Percentiles rank a stretch among this genome's conserved stretches.
Evolutionary conservation across 2,113 vertebrate species (phyloP).

Genomic region (Isichthys henryi): DNA sequence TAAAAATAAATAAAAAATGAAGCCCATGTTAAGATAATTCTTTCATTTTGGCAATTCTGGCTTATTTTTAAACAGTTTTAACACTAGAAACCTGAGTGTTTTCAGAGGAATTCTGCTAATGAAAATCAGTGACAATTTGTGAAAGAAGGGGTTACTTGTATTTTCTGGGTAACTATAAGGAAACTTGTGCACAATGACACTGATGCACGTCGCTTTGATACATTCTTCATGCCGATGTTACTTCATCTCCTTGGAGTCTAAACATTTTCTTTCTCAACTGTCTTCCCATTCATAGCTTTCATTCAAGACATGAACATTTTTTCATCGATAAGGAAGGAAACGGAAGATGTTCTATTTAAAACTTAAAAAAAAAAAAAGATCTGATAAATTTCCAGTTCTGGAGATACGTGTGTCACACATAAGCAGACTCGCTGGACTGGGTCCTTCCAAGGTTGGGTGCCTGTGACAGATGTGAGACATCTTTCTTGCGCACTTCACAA

Average conservation of each 20-base stretch:
- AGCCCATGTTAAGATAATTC: not conserved
- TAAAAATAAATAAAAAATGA: not conserved
- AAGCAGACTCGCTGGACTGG: slow-evolving; percentile 79
- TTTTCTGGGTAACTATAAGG: slow-evolving; percentile 47
- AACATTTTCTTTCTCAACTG: not conserved
- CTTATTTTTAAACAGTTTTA: not conserved
- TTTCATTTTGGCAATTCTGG: slow-evolving; percentile 7
- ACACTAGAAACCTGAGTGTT: slow-evolving; percentile 3
- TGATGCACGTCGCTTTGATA: not conserved
- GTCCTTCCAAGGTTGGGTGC: slow-evolving; percentile 70
- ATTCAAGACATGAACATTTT: not conserved
- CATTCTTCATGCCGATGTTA: not conserved
- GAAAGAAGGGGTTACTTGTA: slow-evolving; percentile 40
- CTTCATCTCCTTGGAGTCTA: not conserved
- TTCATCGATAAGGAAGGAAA: not conserved
- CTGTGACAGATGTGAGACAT: slow-evolving; percentile 63
- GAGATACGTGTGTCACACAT: slow-evolving; percentile 68
- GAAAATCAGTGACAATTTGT: slow-evolving; percentile 14
- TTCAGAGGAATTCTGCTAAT: not conserved
- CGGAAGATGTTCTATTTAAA: not conserved
- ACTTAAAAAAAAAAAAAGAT: not conserved
- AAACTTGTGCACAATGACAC: not conserved
- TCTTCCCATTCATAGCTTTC: not conserved
- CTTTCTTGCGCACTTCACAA: slow-evolving; percentile 68
- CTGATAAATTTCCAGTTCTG: slow-evolving; percentile 39